These are phyloP conservation scores for Thymelicus lineola DNA, from an alignment of 2,888 invertebrate genomes.

Conservation along the genomic window DNA sequence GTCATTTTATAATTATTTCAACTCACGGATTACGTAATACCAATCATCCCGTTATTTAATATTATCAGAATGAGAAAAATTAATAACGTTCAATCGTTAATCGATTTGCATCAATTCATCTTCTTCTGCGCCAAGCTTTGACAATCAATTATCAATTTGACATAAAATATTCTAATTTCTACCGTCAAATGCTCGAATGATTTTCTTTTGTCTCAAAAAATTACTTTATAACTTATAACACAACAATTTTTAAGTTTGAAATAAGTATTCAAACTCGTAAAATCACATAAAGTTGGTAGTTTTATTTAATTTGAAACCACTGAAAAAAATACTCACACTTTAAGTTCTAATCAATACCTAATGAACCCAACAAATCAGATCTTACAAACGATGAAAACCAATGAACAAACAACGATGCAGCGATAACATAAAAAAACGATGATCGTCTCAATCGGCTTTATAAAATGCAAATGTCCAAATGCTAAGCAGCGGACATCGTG, in stretches of 20 bases:
- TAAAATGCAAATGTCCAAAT: constrained; percentile 47
- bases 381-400: background rate
- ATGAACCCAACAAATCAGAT: background rate
- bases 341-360: too few species aligned
- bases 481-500: constrained; percentile 50
- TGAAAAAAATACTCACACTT: too few species aligned
- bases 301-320: too few species aligned
- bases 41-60: background rate
- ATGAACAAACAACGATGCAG: constrained; percentile 12
- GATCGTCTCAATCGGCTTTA: constrained; percentile 18
- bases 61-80: constrained; percentile 10
- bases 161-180: constrained; percentile 9
- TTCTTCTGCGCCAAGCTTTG: constrained; percentile 7
- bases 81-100: background rate
- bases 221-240: too few species aligned
- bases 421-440: constrained; percentile 8
- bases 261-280: too few species aligned
- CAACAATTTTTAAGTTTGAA: too few species aligned
- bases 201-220: too few species aligned
- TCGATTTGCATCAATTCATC: constrained; percentile 20
- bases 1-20: too few species aligned
- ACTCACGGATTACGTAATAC: background rate
- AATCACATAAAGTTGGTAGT: too few species aligned
- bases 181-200: too few species aligned
- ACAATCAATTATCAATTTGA: constrained; percentile 9